Conservation (phyloP, 30 jellyfish, hydroid and myxozoan genomes). For the Chrysaora quinquecirrha region DNA sequence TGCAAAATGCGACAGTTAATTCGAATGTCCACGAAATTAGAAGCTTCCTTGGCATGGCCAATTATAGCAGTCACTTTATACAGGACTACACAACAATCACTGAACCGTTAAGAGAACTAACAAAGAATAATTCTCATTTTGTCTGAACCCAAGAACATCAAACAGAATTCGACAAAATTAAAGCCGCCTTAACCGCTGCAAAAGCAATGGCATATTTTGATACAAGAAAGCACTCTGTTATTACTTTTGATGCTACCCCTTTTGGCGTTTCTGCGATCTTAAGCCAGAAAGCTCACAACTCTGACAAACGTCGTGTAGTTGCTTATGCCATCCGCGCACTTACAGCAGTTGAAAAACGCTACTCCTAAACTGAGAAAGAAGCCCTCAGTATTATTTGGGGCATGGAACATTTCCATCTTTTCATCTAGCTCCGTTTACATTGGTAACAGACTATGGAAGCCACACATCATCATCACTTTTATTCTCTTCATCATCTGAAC, state of each 20-base stretch:
- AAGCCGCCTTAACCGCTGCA: constrained; percentile 15
- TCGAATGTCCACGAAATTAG: no score
- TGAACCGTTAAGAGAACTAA: neutral
- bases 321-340: constrained; percentile 62
- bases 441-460: no score
- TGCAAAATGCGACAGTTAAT: no score
- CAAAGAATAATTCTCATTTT: neutral
- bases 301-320: constrained; percentile 17
- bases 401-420: no score
- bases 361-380: constrained; percentile 30
- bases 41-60: constrained; percentile 11
- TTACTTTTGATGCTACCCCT: constrained; percentile 41
- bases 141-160: neutral
- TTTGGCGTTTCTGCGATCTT: constrained; percentile 32
- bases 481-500: no score
- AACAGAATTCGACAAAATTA: neutral
- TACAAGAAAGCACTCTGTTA: constrained; percentile 4
- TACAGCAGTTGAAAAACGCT: constrained; percentile 22
- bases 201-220: constrained; percentile 19
- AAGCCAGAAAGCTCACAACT: constrained; percentile 9
- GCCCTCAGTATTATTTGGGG: no score
- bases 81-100: neutral
- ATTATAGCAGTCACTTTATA: neutral
- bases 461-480: no score
- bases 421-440: no score